Evolutionary conservation across 2,797 vertebrate species (phyloP), one percentile per base, ranked within the genome.

Genomic region (Loris lydekkerianus): DNA sequence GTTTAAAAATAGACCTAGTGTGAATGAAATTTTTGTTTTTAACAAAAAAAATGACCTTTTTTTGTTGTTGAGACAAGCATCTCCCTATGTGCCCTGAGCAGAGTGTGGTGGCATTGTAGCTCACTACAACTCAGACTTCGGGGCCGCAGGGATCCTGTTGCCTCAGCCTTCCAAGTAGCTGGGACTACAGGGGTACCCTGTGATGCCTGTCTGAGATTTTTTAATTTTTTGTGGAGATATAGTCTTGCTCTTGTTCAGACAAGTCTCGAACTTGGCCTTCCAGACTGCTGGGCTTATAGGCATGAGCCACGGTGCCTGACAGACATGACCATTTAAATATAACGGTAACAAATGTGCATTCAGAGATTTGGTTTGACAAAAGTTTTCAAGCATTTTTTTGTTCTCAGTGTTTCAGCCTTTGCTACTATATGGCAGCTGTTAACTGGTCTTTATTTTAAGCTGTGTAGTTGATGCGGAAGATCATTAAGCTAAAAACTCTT

Each of bases 401-500:
- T 83, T 80, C 20, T 89, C 27, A 23, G 58, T 84, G 43, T 89
- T 83, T 85, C 9, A 91, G 2, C 10, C 29, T 86, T 76, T 85
- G 34, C 18, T 84, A 10, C 53, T 78, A 37, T 10, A 3, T 56
- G 72, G 43, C 56, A 75, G 60, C 58, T 81, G 60, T 86, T 86
- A 70, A 40, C n/a, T 65, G 46, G 83, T 96, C 27, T 94, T 96
- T 73, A 89, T 63, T 77, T 94, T 53, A 60, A 86, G 21, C 40
- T 29, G 10, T 61, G 31, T 89, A 20, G 70, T 67, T 78, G 58
- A 69, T 67, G 25, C 80, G 43, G 13, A 49, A 63, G 46, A 83
- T 84, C 40, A 86, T 78, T 95, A 91, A 89, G 25, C 76, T 60
- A 95, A 40, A 89, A 83, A 69, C 21, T 63, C 65, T 91, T 96